These are phyloP conservation scores for Centrocercus urophasianus DNA, from an alignment of 2,113 vertebrate genomes.

Conservation along the genomic window DNA sequence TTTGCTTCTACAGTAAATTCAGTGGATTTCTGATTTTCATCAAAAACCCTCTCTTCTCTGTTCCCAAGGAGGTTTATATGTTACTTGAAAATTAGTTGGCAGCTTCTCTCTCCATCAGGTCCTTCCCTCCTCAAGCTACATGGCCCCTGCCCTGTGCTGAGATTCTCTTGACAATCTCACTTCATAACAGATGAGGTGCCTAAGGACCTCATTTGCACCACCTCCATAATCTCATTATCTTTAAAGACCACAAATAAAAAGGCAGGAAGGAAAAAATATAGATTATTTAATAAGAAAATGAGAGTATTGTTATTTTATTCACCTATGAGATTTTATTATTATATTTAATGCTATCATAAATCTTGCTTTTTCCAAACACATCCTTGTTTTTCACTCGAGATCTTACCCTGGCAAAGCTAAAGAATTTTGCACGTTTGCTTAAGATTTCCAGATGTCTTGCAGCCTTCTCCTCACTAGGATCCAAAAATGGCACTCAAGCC, in stretches of 20 bases:
- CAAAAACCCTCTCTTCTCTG: not conserved
- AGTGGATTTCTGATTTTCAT: not conserved
- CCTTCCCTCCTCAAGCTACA: not conserved
- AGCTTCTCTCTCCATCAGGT: not conserved
- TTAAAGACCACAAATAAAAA: not conserved
- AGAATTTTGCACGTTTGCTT: conserved; percentile 16
- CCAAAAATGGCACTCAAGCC: not conserved
- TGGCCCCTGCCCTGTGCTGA: not conserved
- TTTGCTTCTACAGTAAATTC: not conserved
- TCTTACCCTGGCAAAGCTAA: not conserved
- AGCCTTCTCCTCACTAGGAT: not conserved
- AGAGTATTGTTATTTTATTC: not conserved
- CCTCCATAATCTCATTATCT: fast-evolving
- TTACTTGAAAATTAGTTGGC: not conserved
- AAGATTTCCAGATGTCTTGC: conserved; percentile 24
- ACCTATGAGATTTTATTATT: not conserved
- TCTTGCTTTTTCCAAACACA: not conserved
- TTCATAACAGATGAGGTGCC: not conserved
- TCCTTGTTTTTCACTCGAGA: not conserved
- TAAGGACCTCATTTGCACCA: not conserved
- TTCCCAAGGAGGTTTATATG: not conserved
- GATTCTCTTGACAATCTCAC: not conserved
- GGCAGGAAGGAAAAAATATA: not conserved
- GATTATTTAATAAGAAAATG: not conserved
- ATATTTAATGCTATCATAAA: not conserved